Conservation (phyloP, 2,113 vertebrate genomes). For the Diglossa brunneiventris region DNA sequence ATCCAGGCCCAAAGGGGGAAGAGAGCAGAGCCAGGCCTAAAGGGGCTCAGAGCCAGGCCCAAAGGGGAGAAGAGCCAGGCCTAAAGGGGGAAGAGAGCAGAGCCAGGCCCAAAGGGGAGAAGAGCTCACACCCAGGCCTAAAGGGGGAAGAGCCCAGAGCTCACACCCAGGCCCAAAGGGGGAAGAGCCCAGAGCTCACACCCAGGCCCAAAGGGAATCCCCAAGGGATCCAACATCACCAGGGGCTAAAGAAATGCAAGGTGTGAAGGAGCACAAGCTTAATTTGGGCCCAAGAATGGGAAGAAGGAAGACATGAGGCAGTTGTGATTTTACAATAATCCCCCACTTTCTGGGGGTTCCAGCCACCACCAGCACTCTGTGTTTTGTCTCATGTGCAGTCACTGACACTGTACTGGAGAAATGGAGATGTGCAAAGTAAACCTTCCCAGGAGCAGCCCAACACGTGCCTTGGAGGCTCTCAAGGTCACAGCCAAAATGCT, state of each 20-base stretch:
- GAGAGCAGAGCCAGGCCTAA: background rate
- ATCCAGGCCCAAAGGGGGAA: too few species aligned
- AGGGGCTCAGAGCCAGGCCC: too few species aligned
- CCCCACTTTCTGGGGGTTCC: background rate
- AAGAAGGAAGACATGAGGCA: background rate
- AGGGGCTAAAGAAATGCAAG: background rate
- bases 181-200: too few species aligned
- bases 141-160: background rate
- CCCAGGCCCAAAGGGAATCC: background rate
- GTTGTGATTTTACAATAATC: background rate
- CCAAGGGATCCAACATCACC: rapidly evolving
- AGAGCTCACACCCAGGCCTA: too few species aligned
- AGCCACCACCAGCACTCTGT: background rate
- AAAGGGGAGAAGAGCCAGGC: too few species aligned
- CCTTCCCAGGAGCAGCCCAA: background rate
- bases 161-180: too few species aligned
- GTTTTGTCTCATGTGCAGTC: background rate
- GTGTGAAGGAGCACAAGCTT: background rate
- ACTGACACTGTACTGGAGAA: background rate
- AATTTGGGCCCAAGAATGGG: rapidly evolving
- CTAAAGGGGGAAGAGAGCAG: background rate
- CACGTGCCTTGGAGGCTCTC: background rate
- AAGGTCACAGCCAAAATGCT: background rate
- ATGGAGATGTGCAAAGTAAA: background rate
- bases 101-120: too few species aligned